Evolutionary conservation across 2,797 vertebrate genomes (phyloP).

Genomic region (Coregonus sp.): DNA sequence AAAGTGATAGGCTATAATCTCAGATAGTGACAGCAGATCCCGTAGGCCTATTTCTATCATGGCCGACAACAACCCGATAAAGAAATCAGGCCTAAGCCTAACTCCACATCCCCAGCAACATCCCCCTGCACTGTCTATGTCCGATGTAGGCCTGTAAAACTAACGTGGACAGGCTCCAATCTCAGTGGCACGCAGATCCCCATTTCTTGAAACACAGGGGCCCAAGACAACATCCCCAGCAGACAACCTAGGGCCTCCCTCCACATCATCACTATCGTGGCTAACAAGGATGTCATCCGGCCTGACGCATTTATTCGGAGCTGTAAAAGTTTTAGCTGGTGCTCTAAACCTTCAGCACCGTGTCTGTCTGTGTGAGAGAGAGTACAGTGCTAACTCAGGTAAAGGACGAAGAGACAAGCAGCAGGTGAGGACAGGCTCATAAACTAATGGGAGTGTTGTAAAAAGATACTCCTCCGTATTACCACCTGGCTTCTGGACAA

Average conservation of each 20-base stretch:
- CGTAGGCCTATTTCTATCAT: too few species aligned
- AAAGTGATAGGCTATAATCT: too few species aligned
- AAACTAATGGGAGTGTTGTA: conserved; percentile 77
- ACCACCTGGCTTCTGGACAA: conserved; percentile 48
- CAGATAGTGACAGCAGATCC: too few species aligned
- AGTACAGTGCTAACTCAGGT: conserved; percentile 68
- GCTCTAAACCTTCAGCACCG: conserved; percentile 54
- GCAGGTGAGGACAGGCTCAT: conserved; percentile 53
- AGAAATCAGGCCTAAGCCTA: too few species aligned
- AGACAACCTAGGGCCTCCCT: background rate
- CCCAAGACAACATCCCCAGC: background rate
- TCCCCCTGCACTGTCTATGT: too few species aligned
- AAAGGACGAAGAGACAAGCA: conserved; percentile 75
- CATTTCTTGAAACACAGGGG: background rate
- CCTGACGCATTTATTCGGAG: background rate
- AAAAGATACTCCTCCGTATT: conserved; percentile 73
- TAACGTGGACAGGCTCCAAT: too few species aligned
- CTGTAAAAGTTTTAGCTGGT: conserved; percentile 65
- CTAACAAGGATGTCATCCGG: background rate
- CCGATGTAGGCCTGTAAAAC: too few species aligned
- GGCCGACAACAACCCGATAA: too few species aligned
- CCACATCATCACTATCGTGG: too few species aligned
- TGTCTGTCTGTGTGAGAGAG: conserved; percentile 18
- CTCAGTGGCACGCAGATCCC: background rate
- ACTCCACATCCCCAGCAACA: too few species aligned